Evolutionary conservation across 2,113 vertebrate species (phyloP).

Genomic region (Perccottus glenii): DNA sequence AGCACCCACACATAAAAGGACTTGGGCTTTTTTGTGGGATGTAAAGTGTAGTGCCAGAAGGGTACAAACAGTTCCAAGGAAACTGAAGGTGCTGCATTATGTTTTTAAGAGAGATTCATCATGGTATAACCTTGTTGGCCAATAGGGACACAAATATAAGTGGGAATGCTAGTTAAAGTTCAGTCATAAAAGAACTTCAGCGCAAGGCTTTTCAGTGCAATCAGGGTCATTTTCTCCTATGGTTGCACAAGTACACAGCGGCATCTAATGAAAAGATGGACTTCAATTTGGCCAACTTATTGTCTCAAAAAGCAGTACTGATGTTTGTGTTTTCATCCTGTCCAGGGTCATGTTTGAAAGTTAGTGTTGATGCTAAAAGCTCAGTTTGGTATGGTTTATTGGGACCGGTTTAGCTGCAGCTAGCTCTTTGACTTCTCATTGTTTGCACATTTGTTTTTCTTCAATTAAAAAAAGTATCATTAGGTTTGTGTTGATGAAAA

Average conservation of each 20-base stretch:
- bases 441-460: too few relatives aligned
- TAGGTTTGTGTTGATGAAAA: too few relatives aligned
- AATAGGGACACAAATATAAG: background rate
- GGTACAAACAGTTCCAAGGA: background rate
- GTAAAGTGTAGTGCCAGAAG: background rate
- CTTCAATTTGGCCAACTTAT: background rate
- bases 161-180: too few relatives aligned
- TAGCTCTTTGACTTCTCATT: too few relatives aligned
- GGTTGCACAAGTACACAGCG: too few relatives aligned
- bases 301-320: background rate
- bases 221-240: background rate
- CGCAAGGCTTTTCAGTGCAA: background rate
- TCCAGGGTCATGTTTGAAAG: too few relatives aligned
- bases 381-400: too few relatives aligned
- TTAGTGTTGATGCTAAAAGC: too few relatives aligned
- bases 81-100: background rate
- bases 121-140: constrained; percentile 1
- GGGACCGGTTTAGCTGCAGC: too few relatives aligned
- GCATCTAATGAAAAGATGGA: background rate
- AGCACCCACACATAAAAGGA: background rate
- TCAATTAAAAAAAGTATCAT: too few relatives aligned
- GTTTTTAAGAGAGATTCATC: background rate
- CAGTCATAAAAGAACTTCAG: too few relatives aligned
- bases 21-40: background rate
- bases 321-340: too few relatives aligned